phyloP scores from a whole-genome alignment of 2,888 invertebrate species.

The Tinea pellionella region DNA sequence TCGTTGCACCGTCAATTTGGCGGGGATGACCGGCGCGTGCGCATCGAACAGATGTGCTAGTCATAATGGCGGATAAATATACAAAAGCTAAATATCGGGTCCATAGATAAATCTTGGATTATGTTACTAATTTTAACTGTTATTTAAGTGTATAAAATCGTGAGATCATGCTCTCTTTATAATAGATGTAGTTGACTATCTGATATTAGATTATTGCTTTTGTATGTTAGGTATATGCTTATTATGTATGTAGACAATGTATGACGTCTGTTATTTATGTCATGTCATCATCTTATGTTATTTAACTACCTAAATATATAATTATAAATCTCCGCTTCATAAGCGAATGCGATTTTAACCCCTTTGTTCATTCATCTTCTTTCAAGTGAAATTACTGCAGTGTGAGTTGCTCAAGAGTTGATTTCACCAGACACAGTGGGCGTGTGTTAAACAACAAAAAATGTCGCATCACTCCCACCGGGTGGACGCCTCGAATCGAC shows the following conservation, averaged over 20 bases:
- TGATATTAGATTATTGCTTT: conserved; percentile 1
- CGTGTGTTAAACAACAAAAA: conserved; percentile 54
- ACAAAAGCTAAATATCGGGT: conserved; percentile 41
- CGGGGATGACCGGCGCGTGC: conserved; percentile 42
- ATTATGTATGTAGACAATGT: too few relatives aligned
- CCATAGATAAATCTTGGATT: conserved; percentile 59
- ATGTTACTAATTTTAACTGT: conserved; percentile 51
- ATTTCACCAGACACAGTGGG: conserved; percentile 33
- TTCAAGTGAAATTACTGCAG: too few relatives aligned
- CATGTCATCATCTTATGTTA: too few relatives aligned
- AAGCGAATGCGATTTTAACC: too few relatives aligned
- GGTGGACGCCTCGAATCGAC: conserved; percentile 22
- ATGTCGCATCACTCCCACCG: conserved; percentile 64
- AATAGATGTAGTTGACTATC: background rate
- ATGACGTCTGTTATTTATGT: too few relatives aligned
- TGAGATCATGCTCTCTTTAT: conserved; percentile 2
- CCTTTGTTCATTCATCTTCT: too few relatives aligned
- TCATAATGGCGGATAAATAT: conserved; percentile 48
- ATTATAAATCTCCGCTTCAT: too few relatives aligned
- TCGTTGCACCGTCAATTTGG: background rate
- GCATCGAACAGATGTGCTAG: conserved; percentile 50
- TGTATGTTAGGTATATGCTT: too few relatives aligned
- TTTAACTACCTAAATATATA: too few relatives aligned
- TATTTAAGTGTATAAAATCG: background rate
- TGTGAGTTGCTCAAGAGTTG: background rate